Percentiles rank a stretch among this genome's conserved stretches.
These are phyloP conservation scores for Gasterosteus aculeatus DNA, from an alignment of 2,113 vertebrate species.

Conservation along the genomic window DNA sequence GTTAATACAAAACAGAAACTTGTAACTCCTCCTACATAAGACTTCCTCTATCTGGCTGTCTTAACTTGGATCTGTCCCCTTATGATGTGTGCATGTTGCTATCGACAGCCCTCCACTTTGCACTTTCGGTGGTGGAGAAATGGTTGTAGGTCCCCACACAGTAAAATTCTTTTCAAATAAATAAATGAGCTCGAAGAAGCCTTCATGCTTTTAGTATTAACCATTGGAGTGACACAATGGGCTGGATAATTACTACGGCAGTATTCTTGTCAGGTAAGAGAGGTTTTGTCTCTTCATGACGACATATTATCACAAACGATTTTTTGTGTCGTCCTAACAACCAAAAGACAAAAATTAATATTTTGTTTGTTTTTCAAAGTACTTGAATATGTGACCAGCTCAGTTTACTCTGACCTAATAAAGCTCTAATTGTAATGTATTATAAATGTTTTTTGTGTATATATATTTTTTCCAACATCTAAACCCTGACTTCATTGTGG, in stretches of 20 bases:
- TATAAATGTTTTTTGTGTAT: no score
- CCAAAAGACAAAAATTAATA: no score
- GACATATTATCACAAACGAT: background rate
- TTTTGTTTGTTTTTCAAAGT: background rate
- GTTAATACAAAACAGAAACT: background rate
- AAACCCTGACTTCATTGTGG: background rate
- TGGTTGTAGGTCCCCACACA: background rate
- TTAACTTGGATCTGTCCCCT: background rate
- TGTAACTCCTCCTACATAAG: constrained; percentile 26
- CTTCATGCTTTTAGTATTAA: background rate
- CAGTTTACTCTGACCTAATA: background rate
- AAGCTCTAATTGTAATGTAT: no score
- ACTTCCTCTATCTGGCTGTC: constrained; percentile 26
- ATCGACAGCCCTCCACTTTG: constrained; percentile 1
- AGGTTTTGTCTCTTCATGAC: background rate
- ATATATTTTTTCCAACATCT: background rate
- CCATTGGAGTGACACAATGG: constrained; percentile 54
- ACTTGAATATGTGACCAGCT: background rate
- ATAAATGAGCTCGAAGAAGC: background rate
- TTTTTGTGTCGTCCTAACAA: background rate
- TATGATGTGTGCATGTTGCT: constrained; percentile 17
- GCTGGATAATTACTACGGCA: constrained; percentile 19
- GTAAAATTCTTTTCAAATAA: background rate
- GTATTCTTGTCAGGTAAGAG: constrained; percentile 65
- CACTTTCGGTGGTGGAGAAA: background rate